Evolutionary conservation across 1,140 invertebrate species (phyloP).

Genomic region (Eufriesea mexicana): DNA sequence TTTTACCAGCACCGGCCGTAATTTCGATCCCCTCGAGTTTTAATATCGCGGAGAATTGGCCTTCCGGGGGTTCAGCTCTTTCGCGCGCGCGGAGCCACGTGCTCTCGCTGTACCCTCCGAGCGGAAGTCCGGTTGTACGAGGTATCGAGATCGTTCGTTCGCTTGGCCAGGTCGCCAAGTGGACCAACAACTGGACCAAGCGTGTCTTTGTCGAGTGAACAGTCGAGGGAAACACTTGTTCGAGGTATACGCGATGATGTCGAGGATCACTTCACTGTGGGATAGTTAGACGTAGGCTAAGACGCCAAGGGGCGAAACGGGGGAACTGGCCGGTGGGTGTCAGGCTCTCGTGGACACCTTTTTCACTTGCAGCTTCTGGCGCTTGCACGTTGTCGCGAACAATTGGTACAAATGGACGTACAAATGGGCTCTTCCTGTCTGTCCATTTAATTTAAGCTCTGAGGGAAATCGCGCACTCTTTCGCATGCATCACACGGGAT

Average conservation of each 20-base stretch:
- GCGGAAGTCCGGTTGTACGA: neutral
- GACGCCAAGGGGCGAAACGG: neutral
- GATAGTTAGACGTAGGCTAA: neutral
- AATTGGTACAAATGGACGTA: constrained; percentile 8
- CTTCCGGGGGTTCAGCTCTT: neutral
- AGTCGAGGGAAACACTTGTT: neutral
- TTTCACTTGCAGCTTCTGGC: neutral
- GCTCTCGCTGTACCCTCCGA: neutral
- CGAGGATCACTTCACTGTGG: neutral
- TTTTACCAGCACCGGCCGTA: neutral
- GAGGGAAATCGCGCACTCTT: constrained; percentile 27
- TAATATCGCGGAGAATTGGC: constrained; percentile 13
- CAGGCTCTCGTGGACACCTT: neutral
- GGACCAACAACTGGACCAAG: too few relatives aligned
- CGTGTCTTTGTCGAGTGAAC: too few relatives aligned
- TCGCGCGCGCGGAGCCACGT: neutral
- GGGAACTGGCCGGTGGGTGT: neutral
- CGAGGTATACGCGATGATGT: neutral
- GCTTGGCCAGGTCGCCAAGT: too few relatives aligned
- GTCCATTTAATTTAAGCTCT: constrained; percentile 31
- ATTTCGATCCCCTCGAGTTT: constrained; percentile 23
- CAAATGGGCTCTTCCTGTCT: constrained; percentile 16
- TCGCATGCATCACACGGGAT: neutral
- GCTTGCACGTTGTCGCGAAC: neutral
- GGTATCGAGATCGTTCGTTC: neutral